phyloP scores from a whole-genome alignment of 1,140 invertebrate genomes.

The Danaus melanippus region DNA sequence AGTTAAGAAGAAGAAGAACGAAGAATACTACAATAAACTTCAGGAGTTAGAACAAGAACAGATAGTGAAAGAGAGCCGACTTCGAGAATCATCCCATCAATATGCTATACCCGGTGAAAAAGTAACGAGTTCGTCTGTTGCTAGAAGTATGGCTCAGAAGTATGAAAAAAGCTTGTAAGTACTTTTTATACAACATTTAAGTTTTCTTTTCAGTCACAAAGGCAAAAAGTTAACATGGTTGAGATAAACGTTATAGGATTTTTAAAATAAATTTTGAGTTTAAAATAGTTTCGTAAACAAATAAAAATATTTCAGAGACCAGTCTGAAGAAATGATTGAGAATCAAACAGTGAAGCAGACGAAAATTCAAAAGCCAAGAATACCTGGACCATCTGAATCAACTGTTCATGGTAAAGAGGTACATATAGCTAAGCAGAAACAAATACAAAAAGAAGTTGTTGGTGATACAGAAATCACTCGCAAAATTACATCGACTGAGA shows the following conservation, averaged over 20 bases:
- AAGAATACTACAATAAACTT: conserved; percentile 88
- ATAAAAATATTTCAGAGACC: conserved; percentile 66
- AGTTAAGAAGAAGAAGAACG: conserved; percentile 85
- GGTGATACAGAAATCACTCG: conserved; percentile 91
- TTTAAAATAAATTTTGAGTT: too few species aligned
- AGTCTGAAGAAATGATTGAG: conserved; percentile 73
- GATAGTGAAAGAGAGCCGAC: conserved; percentile 83
- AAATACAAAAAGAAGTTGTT: conserved; percentile 89
- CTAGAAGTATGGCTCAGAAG: conserved; percentile 89
- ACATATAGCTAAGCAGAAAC: conserved; percentile 89
- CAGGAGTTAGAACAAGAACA: conserved; percentile 89
- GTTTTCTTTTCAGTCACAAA: background rate
- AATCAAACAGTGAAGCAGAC: conserved; percentile 41
- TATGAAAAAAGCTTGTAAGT: conserved; percentile 90
- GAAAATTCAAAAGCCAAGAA: conserved; percentile 62
- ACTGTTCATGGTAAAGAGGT: conserved; percentile 90
- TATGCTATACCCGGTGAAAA: conserved; percentile 89
- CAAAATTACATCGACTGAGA: conserved; percentile 94
- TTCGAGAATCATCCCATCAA: conserved; percentile 84
- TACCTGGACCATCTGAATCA: conserved; percentile 84
- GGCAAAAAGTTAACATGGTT: too few species aligned
- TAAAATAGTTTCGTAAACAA: too few species aligned
- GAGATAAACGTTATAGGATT: too few species aligned
- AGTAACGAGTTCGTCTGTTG: conserved; percentile 80
- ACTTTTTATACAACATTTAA: conserved; percentile 6